A percentile compares a stretch with the other conserved stretches of the same genome.
phyloP scores from a whole-genome alignment of 2,888 invertebrate species.

The Eilema caniola region DNA sequence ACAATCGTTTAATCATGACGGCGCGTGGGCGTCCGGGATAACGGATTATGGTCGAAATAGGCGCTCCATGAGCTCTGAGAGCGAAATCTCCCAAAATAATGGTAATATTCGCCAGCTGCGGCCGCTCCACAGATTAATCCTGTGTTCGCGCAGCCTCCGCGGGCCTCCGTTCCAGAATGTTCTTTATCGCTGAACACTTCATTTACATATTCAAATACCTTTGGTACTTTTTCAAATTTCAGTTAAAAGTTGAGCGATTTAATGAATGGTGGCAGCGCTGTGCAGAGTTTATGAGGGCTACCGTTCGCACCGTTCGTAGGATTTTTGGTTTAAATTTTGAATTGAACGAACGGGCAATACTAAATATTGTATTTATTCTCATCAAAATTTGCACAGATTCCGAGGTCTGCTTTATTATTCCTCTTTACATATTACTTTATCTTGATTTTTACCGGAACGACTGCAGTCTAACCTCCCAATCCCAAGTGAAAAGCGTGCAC shows the following conservation, averaged over 20 bases:
- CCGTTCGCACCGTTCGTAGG: neutral
- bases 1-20: neutral
- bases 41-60: slow-evolving; percentile 10
- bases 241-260: slow-evolving; percentile 3
- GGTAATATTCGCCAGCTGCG: slow-evolving; percentile 17
- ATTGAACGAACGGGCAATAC: too few relatives aligned
- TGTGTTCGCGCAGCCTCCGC: slow-evolving; percentile 8
- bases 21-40: neutral
- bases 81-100: slow-evolving; percentile 16
- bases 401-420: too few relatives aligned
- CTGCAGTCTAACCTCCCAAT: too few relatives aligned
- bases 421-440: too few relatives aligned
- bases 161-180: neutral
- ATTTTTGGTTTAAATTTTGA: neutral
- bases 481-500: too few relatives aligned
- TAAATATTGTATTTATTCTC: too few relatives aligned
- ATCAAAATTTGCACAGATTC: too few relatives aligned
- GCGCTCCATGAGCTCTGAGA: neutral
- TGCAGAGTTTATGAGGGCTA: neutral
- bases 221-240: slow-evolving; percentile 10
- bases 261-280: neutral
- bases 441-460: too few relatives aligned
- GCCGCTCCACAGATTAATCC: slow-evolving; percentile 16
- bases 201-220: slow-evolving; percentile 17
- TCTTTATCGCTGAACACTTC: slow-evolving; percentile 4